Percentiles rank a stretch among this genome's conserved stretches.
Evolutionary conservation across 2,113 vertebrate species (phyloP).

Genomic region (Chauna torquata): DNA sequence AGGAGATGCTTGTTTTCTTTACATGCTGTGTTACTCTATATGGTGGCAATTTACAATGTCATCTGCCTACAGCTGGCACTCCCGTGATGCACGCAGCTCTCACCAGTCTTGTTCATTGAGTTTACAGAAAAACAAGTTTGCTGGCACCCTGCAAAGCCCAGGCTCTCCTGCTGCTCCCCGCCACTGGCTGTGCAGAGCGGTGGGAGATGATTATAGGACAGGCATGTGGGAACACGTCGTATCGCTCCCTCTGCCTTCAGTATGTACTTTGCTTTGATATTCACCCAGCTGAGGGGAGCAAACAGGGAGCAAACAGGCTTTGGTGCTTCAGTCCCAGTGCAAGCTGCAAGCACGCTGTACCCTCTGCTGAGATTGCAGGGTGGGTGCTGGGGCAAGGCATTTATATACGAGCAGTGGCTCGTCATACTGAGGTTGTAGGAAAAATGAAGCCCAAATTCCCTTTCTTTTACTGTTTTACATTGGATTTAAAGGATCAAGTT

Average conservation of each 20-base stretch:
- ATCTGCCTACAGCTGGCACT: neutral
- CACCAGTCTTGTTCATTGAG: neutral
- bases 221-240: neutral
- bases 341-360: neutral
- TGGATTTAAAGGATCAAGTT: neutral
- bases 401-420: neutral
- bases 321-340: neutral
- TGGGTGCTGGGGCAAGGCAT: neutral
- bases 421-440: neutral
- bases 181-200: accelerated
- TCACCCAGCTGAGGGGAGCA: neutral
- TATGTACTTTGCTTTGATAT: neutral
- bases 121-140: neutral
- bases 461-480: neutral
- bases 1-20: neutral
- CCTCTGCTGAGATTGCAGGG: neutral
- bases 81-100: neutral
- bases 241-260: neutral
- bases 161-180: neutral
- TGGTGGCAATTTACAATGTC: neutral
- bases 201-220: neutral
- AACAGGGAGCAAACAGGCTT: neutral
- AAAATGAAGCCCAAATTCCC: neutral
- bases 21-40: neutral
- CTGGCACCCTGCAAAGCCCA: neutral